Evolutionary conservation across 2,113 vertebrate genomes (phyloP).

Genomic region (Lasiurus cinereus): DNA sequence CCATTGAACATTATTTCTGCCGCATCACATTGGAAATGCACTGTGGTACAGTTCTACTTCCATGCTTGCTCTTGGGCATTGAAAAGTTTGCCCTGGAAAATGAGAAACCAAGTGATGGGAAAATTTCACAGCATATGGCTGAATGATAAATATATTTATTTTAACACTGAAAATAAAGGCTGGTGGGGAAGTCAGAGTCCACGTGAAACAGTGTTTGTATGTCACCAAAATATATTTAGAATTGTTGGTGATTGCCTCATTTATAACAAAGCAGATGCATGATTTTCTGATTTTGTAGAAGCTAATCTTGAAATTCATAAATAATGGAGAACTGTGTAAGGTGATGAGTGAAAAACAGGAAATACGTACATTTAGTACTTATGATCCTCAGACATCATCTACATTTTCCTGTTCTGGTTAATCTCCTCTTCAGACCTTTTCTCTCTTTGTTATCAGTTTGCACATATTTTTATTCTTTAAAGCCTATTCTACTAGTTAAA

Average conservation of each 20-base stretch:
- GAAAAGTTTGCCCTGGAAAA: conserved; percentile 43
- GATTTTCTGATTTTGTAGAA: neutral
- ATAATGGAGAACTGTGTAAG: neutral
- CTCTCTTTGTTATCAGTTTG: neutral
- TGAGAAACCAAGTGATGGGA: conserved; percentile 67
- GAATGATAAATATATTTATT: conserved; percentile 65
- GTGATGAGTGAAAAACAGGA: neutral
- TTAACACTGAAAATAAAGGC: conserved; percentile 24
- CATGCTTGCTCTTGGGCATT: conserved; percentile 52
- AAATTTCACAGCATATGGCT: conserved; percentile 40
- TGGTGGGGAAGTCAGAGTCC: conserved; percentile 12
- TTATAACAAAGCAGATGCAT: neutral
- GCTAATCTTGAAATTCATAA: neutral
- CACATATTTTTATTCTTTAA: neutral
- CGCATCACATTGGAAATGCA: conserved; percentile 52
- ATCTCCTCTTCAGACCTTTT: neutral
- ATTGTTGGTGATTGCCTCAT: neutral
- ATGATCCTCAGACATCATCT: neutral
- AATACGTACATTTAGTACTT: neutral
- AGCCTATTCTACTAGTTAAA: neutral
- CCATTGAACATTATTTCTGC: conserved; percentile 56
- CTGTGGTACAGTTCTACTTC: conserved; percentile 60
- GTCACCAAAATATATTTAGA: neutral
- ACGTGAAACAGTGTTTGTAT: neutral
- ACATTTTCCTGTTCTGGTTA: neutral